These are phyloP conservation scores for Threskiornis aethiopicus DNA, from an alignment of 2,797 vertebrate genomes.

Conservation along the genomic window DNA sequence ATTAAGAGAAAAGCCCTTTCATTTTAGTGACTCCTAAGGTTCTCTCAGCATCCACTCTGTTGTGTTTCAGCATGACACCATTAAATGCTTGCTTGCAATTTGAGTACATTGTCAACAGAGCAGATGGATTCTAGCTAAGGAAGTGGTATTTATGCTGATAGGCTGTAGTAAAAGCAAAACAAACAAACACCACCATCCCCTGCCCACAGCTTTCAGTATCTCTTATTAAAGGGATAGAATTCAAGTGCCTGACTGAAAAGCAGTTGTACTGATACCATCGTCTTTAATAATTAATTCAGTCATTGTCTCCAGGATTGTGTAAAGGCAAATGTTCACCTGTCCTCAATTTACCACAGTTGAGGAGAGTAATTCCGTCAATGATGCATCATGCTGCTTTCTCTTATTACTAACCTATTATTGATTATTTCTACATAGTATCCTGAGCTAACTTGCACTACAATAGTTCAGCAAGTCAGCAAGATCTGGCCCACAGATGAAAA, in stretches of 20 bases:
- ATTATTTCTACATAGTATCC: background rate
- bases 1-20: slow-evolving; percentile 73
- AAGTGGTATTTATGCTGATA: slow-evolving; percentile 54
- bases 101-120: slow-evolving; percentile 56
- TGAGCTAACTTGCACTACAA: background rate
- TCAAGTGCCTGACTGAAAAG: slow-evolving; percentile 1
- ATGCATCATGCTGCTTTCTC: background rate
- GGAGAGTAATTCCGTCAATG: background rate
- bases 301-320: background rate
- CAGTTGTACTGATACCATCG: background rate
- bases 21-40: slow-evolving; percentile 66
- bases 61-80: slow-evolving; percentile 50
- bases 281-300: slow-evolving; percentile 6
- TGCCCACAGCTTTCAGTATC: background rate
- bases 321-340: background rate
- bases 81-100: slow-evolving; percentile 65
- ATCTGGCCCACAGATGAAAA: background rate
- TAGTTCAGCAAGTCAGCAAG: background rate
- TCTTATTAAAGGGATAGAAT: slow-evolving; percentile 20
- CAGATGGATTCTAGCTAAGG: slow-evolving; percentile 46
- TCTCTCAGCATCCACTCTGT: slow-evolving; percentile 41
- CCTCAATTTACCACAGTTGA: background rate
- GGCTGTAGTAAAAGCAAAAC: background rate
- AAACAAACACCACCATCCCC: background rate
- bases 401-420: background rate